phyloP scores from a whole-genome alignment of 2,797 vertebrate species.

The Hemitrygon akajei region DNA sequence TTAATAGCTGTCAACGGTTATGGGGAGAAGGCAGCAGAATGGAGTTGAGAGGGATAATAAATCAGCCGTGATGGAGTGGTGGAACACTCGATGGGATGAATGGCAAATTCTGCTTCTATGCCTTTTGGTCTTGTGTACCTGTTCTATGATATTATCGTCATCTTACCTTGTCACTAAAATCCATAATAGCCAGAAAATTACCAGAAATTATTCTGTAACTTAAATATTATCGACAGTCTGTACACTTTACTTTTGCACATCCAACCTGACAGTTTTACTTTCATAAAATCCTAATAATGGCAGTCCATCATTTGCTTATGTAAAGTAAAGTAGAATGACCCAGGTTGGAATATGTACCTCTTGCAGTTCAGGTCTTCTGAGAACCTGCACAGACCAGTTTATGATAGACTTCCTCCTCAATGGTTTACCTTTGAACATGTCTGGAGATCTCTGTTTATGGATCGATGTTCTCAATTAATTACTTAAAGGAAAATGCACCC shows the following conservation, averaged over 20 bases:
- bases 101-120: too few species aligned
- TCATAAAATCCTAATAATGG: background rate
- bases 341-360: background rate
- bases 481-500: background rate
- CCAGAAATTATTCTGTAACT: background rate
- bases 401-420: background rate
- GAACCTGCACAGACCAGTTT: background rate
- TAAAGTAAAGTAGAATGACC: background rate
- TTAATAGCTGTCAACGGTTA: too few species aligned
- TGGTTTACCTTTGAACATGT: background rate
- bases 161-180: background rate
- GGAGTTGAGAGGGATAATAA: too few species aligned
- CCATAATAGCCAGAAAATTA: background rate
- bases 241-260: background rate
- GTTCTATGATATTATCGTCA: background rate
- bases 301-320: constrained; percentile 9
- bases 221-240: background rate
- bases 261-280: background rate
- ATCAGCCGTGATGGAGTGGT: too few species aligned
- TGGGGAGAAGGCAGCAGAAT: too few species aligned
- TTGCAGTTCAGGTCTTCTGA: background rate
- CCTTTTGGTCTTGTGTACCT: background rate
- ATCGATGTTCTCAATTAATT: background rate
- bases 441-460: too few species aligned
- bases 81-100: too few species aligned